Conservation (phyloP, 2,888 invertebrate genomes). For the Tupiocoris notatus region DNA sequence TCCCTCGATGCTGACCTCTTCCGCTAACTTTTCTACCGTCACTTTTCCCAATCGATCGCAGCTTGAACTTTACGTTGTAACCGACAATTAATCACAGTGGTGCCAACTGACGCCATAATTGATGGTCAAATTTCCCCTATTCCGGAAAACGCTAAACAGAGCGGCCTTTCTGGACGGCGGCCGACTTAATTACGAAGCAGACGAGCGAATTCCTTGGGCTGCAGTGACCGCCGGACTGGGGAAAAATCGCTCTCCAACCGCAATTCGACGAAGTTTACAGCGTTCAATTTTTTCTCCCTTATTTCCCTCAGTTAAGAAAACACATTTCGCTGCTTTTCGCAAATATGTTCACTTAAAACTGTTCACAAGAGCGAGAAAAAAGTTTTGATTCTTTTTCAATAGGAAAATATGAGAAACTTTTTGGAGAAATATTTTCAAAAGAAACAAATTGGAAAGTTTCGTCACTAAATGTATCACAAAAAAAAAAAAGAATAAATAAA, state of each 20-base stretch:
- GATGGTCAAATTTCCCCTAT: slow-evolving; percentile 45
- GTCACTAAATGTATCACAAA: too few relatives aligned
- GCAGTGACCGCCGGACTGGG: slow-evolving; percentile 21
- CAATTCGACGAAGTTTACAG: too few relatives aligned
- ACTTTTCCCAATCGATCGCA: neutral
- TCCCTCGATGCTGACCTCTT: neutral
- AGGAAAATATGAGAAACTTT: too few relatives aligned
- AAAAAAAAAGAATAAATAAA: too few relatives aligned
- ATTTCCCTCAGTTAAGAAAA: too few relatives aligned
- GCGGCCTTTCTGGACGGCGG: neutral
- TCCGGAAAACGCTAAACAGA: slow-evolving; percentile 21
- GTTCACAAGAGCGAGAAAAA: too few relatives aligned
- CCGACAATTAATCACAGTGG: slow-evolving; percentile 45
- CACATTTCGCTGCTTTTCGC: too few relatives aligned
- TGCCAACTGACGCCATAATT: slow-evolving; percentile 47
- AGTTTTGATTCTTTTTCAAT: too few relatives aligned
- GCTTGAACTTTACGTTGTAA: slow-evolving; percentile 7
- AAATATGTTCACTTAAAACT: too few relatives aligned
- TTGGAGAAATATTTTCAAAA: too few relatives aligned
- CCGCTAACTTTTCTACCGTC: neutral
- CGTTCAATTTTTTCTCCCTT: neutral
- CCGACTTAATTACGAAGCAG: slow-evolving; percentile 39
- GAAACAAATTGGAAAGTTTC: too few relatives aligned
- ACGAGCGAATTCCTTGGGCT: slow-evolving; percentile 34
- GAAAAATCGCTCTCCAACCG: slow-evolving; percentile 22